These are phyloP conservation scores for Chloropsis hardwickii DNA, from an alignment of 2,113 vertebrate genomes.

Conservation along the genomic window DNA sequence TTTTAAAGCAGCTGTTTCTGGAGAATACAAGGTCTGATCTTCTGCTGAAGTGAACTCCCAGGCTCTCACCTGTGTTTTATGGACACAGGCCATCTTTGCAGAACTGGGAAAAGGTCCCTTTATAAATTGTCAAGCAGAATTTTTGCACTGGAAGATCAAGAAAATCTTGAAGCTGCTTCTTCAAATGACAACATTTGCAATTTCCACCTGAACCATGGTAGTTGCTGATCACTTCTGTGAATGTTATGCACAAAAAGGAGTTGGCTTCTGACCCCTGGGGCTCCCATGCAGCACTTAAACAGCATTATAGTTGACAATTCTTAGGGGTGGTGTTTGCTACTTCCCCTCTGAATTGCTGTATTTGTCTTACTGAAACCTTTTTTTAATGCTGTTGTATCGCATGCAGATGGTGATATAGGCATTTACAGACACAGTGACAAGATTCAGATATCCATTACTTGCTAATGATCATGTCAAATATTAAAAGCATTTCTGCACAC, in stretches of 20 bases:
- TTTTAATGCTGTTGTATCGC: not conserved
- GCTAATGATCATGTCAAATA: not conserved
- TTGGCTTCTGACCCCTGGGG: constrained; percentile 54
- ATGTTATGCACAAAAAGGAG: not conserved
- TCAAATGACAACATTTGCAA: not conserved
- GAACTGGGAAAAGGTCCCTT: not conserved
- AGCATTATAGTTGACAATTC: constrained; percentile 17
- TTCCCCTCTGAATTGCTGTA: constrained; percentile 8
- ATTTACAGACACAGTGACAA: not conserved
- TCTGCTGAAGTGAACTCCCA: not conserved
- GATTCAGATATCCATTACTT: not conserved
- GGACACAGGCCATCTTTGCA: not conserved
- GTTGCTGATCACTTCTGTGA: not conserved
- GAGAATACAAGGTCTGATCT: not conserved
- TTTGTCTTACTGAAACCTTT: constrained; percentile 64
- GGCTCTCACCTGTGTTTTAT: not conserved
- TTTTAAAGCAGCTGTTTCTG: not conserved
- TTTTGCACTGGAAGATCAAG: not conserved
- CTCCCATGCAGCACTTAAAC: constrained; percentile 26
- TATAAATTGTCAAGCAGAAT: not conserved
- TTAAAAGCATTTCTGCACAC: not conserved
- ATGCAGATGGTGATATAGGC: not conserved
- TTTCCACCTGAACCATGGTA: constrained; percentile 5
- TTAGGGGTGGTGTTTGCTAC: not conserved
- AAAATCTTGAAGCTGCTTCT: not conserved